A percentile compares a stretch with the other conserved stretches of the same genome.
phyloP scores from a whole-genome alignment of 2,888 invertebrate genomes.

The Myopa testacea region DNA sequence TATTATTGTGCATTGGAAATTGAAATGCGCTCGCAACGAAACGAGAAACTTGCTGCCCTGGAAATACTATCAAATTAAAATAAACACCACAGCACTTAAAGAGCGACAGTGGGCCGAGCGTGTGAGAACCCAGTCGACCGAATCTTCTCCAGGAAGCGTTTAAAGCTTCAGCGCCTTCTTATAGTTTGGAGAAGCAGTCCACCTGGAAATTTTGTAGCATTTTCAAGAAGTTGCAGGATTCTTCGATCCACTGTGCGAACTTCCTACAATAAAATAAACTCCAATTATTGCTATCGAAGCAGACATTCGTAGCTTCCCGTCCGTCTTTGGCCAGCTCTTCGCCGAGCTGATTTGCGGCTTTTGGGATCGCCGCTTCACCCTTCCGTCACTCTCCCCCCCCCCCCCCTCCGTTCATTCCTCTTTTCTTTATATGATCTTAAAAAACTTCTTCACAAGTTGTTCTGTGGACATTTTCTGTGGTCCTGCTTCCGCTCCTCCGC shows the following conservation, averaged over 20 bases:
- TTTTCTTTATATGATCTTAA: conserved; percentile 4
- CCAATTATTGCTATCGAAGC: conserved; percentile 26
- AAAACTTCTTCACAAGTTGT: conserved; percentile 32
- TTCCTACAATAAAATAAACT: conserved; percentile 26
- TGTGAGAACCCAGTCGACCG: background rate
- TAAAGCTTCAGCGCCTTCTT: background rate
- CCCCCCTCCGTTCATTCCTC: background rate
- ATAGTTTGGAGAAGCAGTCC: background rate
- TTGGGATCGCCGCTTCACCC: background rate
- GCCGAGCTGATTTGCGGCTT: conserved; percentile 32
- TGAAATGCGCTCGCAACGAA: conserved; percentile 38
- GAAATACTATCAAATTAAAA: conserved; percentile 39
- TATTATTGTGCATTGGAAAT: conserved; percentile 28
- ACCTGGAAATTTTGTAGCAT: no score
- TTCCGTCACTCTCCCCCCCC: background rate
- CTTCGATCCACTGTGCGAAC: conserved; percentile 12
- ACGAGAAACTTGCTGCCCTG: conserved; percentile 30
- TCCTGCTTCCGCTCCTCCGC: background rate
- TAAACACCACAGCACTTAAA: conserved; percentile 17
- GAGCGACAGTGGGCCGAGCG: conserved; percentile 5
- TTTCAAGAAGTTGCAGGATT: no score
- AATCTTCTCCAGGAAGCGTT: background rate
- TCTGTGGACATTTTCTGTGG: conserved; percentile 19
- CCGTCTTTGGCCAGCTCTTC: background rate
- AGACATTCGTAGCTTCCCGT: background rate